Evolutionary conservation across 2,113 vertebrate species (phyloP).

Genomic region (Pelusios castaneus): DNA sequence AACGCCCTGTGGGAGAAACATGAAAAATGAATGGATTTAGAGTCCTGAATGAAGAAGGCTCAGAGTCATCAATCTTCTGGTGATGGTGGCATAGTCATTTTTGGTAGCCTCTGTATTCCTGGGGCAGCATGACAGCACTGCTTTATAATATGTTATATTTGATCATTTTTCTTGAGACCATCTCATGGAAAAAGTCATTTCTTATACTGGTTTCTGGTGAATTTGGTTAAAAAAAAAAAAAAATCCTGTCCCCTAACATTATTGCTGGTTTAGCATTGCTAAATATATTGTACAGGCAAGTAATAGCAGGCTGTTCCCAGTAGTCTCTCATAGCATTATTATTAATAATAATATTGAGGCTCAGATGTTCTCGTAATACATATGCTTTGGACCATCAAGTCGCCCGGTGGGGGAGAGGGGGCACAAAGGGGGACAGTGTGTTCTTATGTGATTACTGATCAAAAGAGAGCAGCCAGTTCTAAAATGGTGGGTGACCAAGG

Average conservation of each 20-base stretch:
- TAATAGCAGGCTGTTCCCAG: neutral
- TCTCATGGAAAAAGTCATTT: neutral
- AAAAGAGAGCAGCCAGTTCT: neutral
- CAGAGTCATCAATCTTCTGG: neutral
- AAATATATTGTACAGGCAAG: neutral
- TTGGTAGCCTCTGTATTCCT: neutral
- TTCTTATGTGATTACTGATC: neutral
- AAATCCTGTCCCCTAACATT: neutral
- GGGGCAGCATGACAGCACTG: neutral
- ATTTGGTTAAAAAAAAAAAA: neutral
- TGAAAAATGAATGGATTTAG: neutral
- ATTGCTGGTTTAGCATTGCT: neutral
- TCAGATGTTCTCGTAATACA: neutral
- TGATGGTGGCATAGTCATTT: neutral
- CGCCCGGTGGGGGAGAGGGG: neutral
- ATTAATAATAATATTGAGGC: neutral
- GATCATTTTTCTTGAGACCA: neutral
- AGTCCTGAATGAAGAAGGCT: neutral
- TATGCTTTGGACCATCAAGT: neutral
- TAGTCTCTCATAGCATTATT: neutral
- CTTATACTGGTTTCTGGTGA: neutral
- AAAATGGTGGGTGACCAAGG: neutral
- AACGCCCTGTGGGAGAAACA: neutral
- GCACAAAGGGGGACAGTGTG: neutral
- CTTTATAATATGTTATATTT: neutral